Percentiles rank a stretch among this genome's conserved stretches.
These are phyloP conservation scores for Coluber constrictor DNA, from an alignment of 2,797 vertebrate genomes.

Conservation along the genomic window DNA sequence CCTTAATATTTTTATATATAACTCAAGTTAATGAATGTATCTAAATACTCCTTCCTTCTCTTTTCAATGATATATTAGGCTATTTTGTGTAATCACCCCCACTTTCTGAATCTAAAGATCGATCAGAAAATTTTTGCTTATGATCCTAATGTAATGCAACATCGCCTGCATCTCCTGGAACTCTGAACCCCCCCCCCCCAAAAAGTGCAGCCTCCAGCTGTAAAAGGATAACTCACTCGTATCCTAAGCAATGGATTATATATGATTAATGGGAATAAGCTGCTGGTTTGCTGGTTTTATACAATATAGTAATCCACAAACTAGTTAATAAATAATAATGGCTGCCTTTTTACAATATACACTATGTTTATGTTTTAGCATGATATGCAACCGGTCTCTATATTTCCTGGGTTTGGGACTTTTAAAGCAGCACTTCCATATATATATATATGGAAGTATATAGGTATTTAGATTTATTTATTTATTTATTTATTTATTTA, in stretches of 20 bases:
- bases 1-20: background rate
- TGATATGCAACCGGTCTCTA: background rate
- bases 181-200: background rate
- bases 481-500: too few species aligned
- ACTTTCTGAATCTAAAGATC: background rate
- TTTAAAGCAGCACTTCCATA: background rate
- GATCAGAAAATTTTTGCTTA: background rate
- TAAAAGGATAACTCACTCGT: background rate
- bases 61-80: background rate
- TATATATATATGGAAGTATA: too few species aligned
- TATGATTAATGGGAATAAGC: background rate
- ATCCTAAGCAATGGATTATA: background rate
- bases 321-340: background rate
- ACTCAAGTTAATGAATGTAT: background rate
- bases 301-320: background rate
- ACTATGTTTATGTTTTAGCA: background rate
- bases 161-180: background rate
- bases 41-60: background rate
- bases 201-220: background rate
- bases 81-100: background rate
- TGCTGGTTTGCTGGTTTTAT: background rate
- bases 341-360: background rate
- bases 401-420: background rate
- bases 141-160: background rate
- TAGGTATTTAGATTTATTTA: too few species aligned